Evolutionary conservation across 2,113 vertebrate genomes (phyloP).

Genomic region (Suricata suricatta): DNA sequence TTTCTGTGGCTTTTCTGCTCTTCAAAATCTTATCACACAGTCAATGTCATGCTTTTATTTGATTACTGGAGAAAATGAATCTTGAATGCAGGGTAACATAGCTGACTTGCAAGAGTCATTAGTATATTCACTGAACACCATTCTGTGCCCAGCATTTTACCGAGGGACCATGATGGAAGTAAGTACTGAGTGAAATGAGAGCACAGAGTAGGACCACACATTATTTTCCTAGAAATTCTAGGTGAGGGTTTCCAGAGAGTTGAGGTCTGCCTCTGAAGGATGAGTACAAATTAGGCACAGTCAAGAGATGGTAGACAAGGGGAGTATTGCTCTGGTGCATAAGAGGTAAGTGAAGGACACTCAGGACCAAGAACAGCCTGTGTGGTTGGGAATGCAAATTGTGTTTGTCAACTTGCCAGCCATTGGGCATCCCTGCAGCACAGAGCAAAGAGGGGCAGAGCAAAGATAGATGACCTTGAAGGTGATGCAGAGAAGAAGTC

Average conservation of each 20-base stretch:
- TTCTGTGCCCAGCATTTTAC: not conserved
- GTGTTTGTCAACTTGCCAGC: not conserved
- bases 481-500: not conserved
- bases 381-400: not conserved
- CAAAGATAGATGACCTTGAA: not conserved
- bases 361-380: not conserved
- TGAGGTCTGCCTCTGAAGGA: not conserved
- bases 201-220: not conserved
- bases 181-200: not conserved
- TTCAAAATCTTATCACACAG: not conserved
- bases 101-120: not conserved
- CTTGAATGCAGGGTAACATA: not conserved
- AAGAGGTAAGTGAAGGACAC: not conserved
- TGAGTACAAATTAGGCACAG: not conserved
- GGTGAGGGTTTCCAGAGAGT: not conserved
- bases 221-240: not conserved
- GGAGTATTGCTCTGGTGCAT: not conserved
- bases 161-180: not conserved
- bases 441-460: not conserved
- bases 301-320: not conserved
- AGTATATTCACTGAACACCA: not conserved
- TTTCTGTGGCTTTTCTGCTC: not conserved
- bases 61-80: not conserved
- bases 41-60: not conserved
- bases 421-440: not conserved